Evolutionary conservation across 1,140 invertebrate genomes (phyloP), one percentile per base, ranked within the genome.

Genomic region (Papilio xuthus): DNA sequence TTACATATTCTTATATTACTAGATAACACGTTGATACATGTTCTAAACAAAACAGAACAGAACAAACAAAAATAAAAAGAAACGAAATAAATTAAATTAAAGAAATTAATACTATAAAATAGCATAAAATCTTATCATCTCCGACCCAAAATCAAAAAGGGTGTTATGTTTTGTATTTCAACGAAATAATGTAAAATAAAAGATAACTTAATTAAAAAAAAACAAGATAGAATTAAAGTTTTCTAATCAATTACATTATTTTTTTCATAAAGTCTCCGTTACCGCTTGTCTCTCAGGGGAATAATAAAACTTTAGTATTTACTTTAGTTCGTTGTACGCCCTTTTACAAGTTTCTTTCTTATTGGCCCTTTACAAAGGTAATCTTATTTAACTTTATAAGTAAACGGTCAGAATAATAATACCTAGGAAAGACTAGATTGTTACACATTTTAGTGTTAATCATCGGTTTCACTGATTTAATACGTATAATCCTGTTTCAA

Each of bases 311-410:
- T 67, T 67, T 18, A 28, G 13, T 67, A 67, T 67, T 67, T 67
- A 67, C 60, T 60, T 60, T n/a, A n/a, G 4, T 13, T 23, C 10
- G 60, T 67, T 32, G 60, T 67, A 32, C 13, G 60, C 26, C 60
- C 60, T 67, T 15, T 26, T 63, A 6, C 23, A 28, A 67, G 12
- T 67, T 67, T 67, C 60, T 67, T 26, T 67, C 13, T 67, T 13
- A 32, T 18, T 28, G 60, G 26, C 60, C 26, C 26, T 67, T 67
- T 67, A 4, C 60, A 32, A 28, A 67, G 23, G 26, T 67, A 67
- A 67, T 67, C 60, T 67, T 67, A 28, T 67, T 67, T 67, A 67
- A 67, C 26, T 67, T 67, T 32, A 67, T 3, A 67, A 67, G 26
- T 67, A 67, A 67, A 67, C 28, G 60, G 26, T 28, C 26, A 28